Conservation (phyloP, 2,888 invertebrate species). For the Teleiodes luculella region DNA sequence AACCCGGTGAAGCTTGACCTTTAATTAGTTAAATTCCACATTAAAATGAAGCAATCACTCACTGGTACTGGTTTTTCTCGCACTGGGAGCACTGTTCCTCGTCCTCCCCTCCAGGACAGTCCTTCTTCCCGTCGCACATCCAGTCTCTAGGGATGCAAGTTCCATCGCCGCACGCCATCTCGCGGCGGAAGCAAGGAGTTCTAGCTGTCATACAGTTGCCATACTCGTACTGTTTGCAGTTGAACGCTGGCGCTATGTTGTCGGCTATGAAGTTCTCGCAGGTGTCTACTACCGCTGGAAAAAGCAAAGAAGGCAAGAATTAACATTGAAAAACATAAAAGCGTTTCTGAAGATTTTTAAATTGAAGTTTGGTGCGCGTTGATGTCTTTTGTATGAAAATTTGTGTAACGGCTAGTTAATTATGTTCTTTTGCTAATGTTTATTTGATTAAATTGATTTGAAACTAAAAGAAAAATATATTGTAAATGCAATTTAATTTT, state of each 20-base stretch:
- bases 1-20: too few species aligned
- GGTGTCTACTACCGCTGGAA: constrained; percentile 79
- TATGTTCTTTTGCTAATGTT: too few species aligned
- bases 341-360: background rate
- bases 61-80: constrained; percentile 58
- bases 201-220: constrained; percentile 75
- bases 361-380: background rate
- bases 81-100: constrained; percentile 74
- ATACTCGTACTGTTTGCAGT: constrained; percentile 80
- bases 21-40: background rate
- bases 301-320: background rate
- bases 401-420: background rate
- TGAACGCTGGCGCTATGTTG: constrained; percentile 76
- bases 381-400: background rate
- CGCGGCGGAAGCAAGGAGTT: constrained; percentile 72
- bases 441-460: too few species aligned
- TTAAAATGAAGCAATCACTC: constrained; percentile 13
- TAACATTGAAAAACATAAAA: background rate
- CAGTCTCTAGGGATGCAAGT: constrained; percentile 80
- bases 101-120: constrained; percentile 81
- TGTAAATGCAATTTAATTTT: too few species aligned
- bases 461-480: too few species aligned
- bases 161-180: constrained; percentile 78
- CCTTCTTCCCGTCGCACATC: constrained; percentile 81
- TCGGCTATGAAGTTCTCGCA: constrained; percentile 80